Evolutionary conservation across 1,140 invertebrate genomes (phyloP).

Genomic region (Apis laboriosa): DNA sequence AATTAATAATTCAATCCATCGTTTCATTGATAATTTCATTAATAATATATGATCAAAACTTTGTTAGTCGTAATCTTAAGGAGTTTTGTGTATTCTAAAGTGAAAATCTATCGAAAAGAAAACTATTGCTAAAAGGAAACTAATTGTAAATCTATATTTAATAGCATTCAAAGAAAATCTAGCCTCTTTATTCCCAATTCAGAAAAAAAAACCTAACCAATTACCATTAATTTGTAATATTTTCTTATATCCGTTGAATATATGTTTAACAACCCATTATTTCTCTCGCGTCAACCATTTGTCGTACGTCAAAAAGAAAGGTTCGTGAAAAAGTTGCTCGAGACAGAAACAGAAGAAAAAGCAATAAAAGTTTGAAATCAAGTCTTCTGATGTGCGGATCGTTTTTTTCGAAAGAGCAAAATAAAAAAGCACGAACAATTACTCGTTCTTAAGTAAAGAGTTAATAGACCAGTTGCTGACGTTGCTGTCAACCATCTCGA

Average conservation of each 20-base stretch:
- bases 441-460: constrained; percentile 22
- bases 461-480: constrained; percentile 38
- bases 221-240: neutral
- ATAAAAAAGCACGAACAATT: constrained; percentile 20
- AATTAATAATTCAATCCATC: no score
- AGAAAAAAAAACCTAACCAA: neutral
- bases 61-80: no score
- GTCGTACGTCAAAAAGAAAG: neutral
- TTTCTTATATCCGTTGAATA: neutral
- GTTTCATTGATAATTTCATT: no score
- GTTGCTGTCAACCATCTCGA: constrained; percentile 8
- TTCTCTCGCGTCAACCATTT: neutral
- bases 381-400: neutral
- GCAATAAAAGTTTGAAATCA: neutral
- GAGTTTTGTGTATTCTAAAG: no score
- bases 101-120: no score
- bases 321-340: neutral
- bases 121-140: no score
- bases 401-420: neutral
- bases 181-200: no score
- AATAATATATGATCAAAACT: no score
- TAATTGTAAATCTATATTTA: no score
- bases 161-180: no score
- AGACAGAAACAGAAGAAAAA: neutral
- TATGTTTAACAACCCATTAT: neutral